Evolutionary conservation across 2,113 vertebrate species (phyloP).

Genomic region (Chitala chitala): DNA sequence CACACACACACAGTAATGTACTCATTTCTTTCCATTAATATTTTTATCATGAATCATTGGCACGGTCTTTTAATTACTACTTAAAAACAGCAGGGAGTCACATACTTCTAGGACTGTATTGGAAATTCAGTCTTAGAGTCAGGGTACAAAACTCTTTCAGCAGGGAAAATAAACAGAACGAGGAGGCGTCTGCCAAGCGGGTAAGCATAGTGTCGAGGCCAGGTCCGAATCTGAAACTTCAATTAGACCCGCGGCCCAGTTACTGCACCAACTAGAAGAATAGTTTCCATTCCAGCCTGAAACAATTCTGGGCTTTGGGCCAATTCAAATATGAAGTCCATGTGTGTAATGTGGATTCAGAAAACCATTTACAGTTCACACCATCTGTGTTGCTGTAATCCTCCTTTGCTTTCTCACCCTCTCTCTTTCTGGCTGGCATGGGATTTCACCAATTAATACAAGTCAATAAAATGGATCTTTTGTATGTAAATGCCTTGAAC

Average conservation of each 20-base stretch:
- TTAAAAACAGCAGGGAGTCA: neutral
- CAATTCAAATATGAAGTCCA: constrained; percentile 31
- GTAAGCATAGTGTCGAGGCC: neutral
- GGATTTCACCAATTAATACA: neutral
- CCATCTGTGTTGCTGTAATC: constrained; percentile 4
- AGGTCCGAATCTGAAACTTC: neutral
- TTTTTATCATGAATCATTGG: too few species aligned
- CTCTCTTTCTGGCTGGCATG: constrained; percentile 6
- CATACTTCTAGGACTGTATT: neutral
- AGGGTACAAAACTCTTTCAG: neutral
- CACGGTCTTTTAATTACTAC: neutral
- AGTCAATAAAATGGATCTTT: constrained; percentile 13
- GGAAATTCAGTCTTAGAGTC: neutral
- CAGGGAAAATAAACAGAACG: neutral
- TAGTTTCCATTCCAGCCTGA: constrained; percentile 26
- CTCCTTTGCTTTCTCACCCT: too few species aligned
- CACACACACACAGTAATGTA: too few species aligned
- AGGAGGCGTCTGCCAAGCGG: neutral
- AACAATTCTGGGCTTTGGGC: constrained; percentile 27
- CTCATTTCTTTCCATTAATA: neutral
- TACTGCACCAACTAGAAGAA: constrained; percentile 18
- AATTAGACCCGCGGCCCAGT: constrained; percentile 22
- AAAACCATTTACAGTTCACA: constrained; percentile 2
- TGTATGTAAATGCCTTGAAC: neutral
- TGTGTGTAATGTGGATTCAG: constrained; percentile 26